phyloP scores from a whole-genome alignment of 2,888 invertebrate species.

The Incurvaria masculella region DNA sequence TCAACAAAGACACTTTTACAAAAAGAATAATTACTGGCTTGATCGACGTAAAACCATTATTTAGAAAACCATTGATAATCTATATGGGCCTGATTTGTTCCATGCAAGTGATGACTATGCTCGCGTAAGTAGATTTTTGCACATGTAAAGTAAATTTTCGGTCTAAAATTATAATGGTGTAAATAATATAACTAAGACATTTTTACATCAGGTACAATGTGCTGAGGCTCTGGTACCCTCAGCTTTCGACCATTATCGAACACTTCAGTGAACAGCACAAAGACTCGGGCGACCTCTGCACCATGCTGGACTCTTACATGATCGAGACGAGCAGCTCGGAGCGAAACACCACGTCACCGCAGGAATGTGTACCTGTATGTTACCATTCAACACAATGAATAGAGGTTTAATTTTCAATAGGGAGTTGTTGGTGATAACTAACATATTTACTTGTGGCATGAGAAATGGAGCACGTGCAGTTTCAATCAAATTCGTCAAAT shows the following conservation, averaged over 20 bases:
- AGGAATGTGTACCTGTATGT: too few species aligned
- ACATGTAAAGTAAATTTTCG: not conserved
- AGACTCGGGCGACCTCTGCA: slow-evolving; percentile 27
- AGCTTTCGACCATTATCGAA: slow-evolving; percentile 42
- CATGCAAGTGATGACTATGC: slow-evolving; percentile 34
- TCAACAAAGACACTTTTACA: slow-evolving; percentile 18
- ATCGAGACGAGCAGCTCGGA: slow-evolving; percentile 5
- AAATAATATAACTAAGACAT: too few species aligned
- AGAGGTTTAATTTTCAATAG: too few species aligned
- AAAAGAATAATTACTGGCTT: slow-evolving; percentile 31
- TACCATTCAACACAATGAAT: too few species aligned
- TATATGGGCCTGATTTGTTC: slow-evolving; percentile 28
- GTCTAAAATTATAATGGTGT: too few species aligned
- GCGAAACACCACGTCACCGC: too few species aligned
- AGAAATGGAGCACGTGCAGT: too few species aligned
- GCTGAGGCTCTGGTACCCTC: slow-evolving; percentile 42
- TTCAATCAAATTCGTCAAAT: too few species aligned
- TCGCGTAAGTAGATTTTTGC: slow-evolving; percentile 28
- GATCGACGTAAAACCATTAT: slow-evolving; percentile 38
- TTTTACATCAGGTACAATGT: slow-evolving; percentile 38
- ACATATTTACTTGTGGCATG: too few species aligned
- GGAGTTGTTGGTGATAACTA: too few species aligned
- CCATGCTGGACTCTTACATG: slow-evolving; percentile 37
- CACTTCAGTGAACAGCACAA: slow-evolving; percentile 23
- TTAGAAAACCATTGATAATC: slow-evolving; percentile 28